Conservation (phyloP, 2,113 vertebrate genomes). For the Cromileptes altivelis region DNA sequence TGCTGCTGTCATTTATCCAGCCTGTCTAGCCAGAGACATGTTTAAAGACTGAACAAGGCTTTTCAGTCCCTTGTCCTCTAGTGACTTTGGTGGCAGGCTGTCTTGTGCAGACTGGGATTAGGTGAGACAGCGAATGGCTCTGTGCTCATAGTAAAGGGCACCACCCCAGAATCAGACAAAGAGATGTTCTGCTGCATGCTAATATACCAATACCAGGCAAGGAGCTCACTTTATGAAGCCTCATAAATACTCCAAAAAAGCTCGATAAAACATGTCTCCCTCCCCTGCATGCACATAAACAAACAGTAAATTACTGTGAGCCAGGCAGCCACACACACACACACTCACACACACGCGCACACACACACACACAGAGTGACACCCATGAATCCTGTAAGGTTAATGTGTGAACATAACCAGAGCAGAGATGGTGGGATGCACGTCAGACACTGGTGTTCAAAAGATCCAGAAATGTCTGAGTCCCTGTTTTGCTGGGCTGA, state of each 20-base stretch:
- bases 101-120: constrained; percentile 36
- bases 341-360: background rate
- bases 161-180: constrained; percentile 46
- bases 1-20: constrained; percentile 27
- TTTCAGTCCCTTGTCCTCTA: constrained; percentile 23
- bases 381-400: constrained; percentile 37
- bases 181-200: constrained; percentile 19
- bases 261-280: constrained; percentile 9
- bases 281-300: constrained; percentile 14
- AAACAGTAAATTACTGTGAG: constrained; percentile 18
- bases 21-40: constrained; percentile 34
- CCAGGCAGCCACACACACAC: background rate
- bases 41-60: constrained; percentile 14
- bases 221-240: constrained; percentile 35
- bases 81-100: constrained; percentile 43
- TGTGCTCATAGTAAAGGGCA: constrained; percentile 33
- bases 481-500: constrained; percentile 66
- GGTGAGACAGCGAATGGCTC: constrained; percentile 37
- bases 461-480: constrained; percentile 46
- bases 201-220: constrained; percentile 17
- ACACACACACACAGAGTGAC: constrained; percentile 12
- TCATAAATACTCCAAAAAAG: constrained; percentile 35
- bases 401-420: constrained; percentile 62
- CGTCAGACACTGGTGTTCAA: constrained; percentile 60
- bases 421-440: constrained; percentile 65